These are phyloP conservation scores for Streptopelia turtur DNA, from an alignment of 2,797 vertebrate species.

Conservation along the genomic window DNA sequence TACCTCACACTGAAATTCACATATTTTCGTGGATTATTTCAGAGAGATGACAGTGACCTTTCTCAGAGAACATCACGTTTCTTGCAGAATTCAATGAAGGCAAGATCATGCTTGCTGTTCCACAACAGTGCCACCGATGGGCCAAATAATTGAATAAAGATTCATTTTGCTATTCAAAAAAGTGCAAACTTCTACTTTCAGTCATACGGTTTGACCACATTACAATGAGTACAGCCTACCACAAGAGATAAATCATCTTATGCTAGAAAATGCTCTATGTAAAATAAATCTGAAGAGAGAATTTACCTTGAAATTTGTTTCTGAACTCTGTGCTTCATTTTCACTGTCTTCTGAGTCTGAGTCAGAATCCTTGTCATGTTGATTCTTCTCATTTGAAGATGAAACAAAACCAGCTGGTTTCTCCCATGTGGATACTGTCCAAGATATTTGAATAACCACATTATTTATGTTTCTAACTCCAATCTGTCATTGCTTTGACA, in stretches of 20 bases:
- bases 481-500: not conserved
- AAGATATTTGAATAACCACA: slow-evolving; percentile 57
- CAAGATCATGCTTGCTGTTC: not conserved
- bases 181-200: not conserved
- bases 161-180: not conserved
- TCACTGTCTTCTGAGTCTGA: slow-evolving; percentile 65
- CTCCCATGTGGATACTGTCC: slow-evolving; percentile 92
- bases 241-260: not conserved
- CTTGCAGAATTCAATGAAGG: not conserved
- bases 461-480: slow-evolving; percentile 50
- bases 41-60: not conserved
- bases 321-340: slow-evolving; percentile 63
- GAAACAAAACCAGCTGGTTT: slow-evolving; percentile 83
- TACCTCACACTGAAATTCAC: not conserved
- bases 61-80: not conserved
- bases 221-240: not conserved
- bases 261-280: not conserved
- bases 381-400: slow-evolving; percentile 46
- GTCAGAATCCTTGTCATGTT: slow-evolving; percentile 9
- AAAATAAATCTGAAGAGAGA: not conserved
- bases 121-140: not conserved
- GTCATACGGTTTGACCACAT: not conserved
- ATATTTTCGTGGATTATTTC: not conserved
- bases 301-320: slow-evolving; percentile 83
- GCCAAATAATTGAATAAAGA: not conserved